Percentiles rank a stretch among this genome's conserved stretches.
Conservation (phyloP, 1,140 invertebrate genomes). For the Drosophila equinoxialis region DNA sequence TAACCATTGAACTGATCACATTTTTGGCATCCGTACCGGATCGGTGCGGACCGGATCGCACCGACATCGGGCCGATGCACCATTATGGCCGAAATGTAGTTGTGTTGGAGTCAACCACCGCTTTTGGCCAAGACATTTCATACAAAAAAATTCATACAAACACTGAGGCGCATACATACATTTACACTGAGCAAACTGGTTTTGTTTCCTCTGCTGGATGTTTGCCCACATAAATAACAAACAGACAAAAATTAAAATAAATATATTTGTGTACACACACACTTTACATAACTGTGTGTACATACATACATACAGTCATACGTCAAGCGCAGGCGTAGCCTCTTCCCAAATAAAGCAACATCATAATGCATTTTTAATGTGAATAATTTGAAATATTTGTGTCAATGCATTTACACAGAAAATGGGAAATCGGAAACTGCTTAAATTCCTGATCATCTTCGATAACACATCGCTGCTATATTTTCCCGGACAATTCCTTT, state of each 20-base stretch:
- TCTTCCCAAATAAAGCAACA: slow-evolving; percentile 2
- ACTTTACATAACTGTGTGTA: slow-evolving; percentile 8
- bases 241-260: slow-evolving; percentile 5
- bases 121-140: slow-evolving; percentile 16
- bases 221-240: slow-evolving; percentile 41
- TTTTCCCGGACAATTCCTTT: slow-evolving; percentile 95
- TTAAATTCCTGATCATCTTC: slow-evolving; percentile 96
- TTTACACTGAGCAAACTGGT: slow-evolving; percentile 32
- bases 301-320: background rate
- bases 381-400: background rate
- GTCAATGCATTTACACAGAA: slow-evolving; percentile 21
- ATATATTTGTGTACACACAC: slow-evolving; percentile 7
- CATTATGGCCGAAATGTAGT: slow-evolving; percentile 4
- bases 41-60: too few relatives aligned
- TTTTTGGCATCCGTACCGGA: background rate
- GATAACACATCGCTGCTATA: slow-evolving; percentile 96
- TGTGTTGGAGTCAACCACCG: slow-evolving; percentile 12
- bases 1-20: slow-evolving; percentile 22
- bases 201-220: slow-evolving; percentile 42
- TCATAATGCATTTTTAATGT: background rate
- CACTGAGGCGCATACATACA: slow-evolving; percentile 29
- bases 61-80: slow-evolving; percentile 15
- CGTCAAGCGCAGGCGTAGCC: slow-evolving; percentile 12
- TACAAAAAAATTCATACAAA: slow-evolving; percentile 6
- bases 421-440: slow-evolving; percentile 91